Base-by-base conservation (phyloP, 1,140 invertebrate genomes). In the Zaprionus tsacasi region DNA sequence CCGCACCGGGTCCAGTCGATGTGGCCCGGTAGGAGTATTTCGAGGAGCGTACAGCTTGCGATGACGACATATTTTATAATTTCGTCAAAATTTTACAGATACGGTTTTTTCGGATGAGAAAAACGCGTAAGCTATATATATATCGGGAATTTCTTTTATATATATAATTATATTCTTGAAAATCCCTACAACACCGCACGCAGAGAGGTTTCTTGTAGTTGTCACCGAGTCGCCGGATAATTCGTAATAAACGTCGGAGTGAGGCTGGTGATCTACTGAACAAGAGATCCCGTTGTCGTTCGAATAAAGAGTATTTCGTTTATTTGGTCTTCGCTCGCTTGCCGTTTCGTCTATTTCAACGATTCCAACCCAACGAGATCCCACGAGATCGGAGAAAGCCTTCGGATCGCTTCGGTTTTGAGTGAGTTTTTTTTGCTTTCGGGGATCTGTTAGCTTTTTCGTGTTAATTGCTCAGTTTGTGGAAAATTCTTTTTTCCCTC, bases 11-110 rank as follows among this genome's bases (percentile, higher is more conserved):
- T 86, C 96, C 96, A 85, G 94, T 95, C 88, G 96, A 96, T 45
- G 90, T 92, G 78, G 92, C 91, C 92, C 96, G 95, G 94, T 98
- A 98, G 85, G 96, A 95, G 94, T 98, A 98, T 94, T 97, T 98
- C 92, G 96, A 97, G 83, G 95, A 95, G 94, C 96, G 97, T 89
- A 96, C 95, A 92, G 96, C 94, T 93, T 96, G 94, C 93, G 96
- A 96, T 93, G 96, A 96, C 78, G 91, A 92, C 91, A 92, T 92
- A 76, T 82, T 78, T 15, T 59, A 83, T 70, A 70, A 2, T n/a
- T 55, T 55, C n/a, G 25, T 78, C 70, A 86, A 76, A 79, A 81
- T 83, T 79, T 87, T 71, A 65, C 30, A 17, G 74, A 77, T 67
- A 50, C 17, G 3, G 10, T 13, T 5, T 50, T 50, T 25, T n/a